These are phyloP conservation scores for Poeciliopsis presidionis DNA, from an alignment of 2,797 vertebrate genomes.

Conservation along the genomic window DNA sequence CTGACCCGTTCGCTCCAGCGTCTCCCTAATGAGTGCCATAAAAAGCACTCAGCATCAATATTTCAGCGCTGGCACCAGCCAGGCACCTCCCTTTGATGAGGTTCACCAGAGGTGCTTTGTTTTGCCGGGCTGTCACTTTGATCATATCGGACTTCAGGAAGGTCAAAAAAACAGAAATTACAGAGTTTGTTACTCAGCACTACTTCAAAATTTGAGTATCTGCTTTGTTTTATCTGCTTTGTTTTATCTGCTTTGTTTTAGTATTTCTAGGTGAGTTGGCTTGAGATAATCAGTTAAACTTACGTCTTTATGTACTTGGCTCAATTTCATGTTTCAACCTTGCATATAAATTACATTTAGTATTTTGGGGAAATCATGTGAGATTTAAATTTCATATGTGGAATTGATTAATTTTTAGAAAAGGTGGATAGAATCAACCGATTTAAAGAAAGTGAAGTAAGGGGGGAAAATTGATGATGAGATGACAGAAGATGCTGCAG, in stretches of 20 bases:
- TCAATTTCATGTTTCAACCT: not conserved
- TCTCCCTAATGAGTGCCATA: constrained; percentile 70
- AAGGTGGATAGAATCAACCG: not conserved
- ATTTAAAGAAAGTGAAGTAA: not conserved
- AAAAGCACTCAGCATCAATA: constrained; percentile 71
- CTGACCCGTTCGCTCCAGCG: constrained; percentile 62
- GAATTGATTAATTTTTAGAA: not conserved
- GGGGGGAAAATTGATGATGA: not conserved
- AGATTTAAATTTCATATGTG: not conserved
- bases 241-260: not conserved
- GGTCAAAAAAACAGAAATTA: constrained; percentile 14
- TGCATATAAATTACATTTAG: not conserved
- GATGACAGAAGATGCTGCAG: not conserved
- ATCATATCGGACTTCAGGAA: constrained; percentile 25
- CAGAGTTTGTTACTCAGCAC: not conserved
- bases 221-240: not conserved
- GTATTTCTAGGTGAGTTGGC: not conserved
- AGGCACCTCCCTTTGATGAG: constrained; percentile 63
- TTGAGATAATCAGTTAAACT: not conserved
- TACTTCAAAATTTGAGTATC: not conserved
- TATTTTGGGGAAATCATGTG: not conserved
- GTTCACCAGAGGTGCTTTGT: constrained; percentile 61
- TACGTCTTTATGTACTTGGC: not conserved
- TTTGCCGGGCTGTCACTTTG: constrained; percentile 39
- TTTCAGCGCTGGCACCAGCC: constrained; percentile 64